Evolutionary conservation across 30 jellyfish, hydroid and myxozoan species (phyloP), one percentile per base, ranked within the genome.

Genomic region (Clytia hemisphaerica): DNA sequence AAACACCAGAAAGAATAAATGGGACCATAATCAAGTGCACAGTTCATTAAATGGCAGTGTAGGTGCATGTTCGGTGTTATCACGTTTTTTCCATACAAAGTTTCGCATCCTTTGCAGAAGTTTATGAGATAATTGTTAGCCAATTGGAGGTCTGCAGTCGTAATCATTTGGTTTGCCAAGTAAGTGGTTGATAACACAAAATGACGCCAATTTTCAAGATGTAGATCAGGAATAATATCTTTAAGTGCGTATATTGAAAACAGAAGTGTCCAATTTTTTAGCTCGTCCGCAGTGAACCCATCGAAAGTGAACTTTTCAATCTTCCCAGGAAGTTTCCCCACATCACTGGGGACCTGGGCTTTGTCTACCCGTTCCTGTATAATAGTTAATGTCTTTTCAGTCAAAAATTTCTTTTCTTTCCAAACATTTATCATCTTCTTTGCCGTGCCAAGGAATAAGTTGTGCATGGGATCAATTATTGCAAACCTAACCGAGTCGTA

Each of bases 391-490:
- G 18, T 0, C 0, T 22, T 24, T 0, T 1, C 0, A 0, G 0
- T 51, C 0, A 51, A 1, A 24, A 14, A 51, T 51, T 31, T 31
- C 30, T 0, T 0, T 1, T 51, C 66, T 1, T 51, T 0, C 66
- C 66, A 51, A 0, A 51, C 0, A 0, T 0, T 0, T 12, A 51
- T 51, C 66, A 51, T 0, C 0, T 19, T 0, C 1, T 32, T 64
- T 37, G 1, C 45, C 3, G 50, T 35, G 14, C 12, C 37, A 25
- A 37, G n/a, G 75, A 32, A 61, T 21, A 55, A 42, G 30, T 55
- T 55, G 37, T 55, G 69, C 69, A 55, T 55, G 0, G 69, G 69
- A 42, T 55, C 69, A 55, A 55, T 55, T 2, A 55, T 30, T 5
- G 69, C 22, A 36, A 55, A 16, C 37, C 69, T 55, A 4, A 55